Evolutionary conservation across 53 echinoderm and acorn worm genomes (phyloP).

Genomic region (Arbacia lixula): DNA sequence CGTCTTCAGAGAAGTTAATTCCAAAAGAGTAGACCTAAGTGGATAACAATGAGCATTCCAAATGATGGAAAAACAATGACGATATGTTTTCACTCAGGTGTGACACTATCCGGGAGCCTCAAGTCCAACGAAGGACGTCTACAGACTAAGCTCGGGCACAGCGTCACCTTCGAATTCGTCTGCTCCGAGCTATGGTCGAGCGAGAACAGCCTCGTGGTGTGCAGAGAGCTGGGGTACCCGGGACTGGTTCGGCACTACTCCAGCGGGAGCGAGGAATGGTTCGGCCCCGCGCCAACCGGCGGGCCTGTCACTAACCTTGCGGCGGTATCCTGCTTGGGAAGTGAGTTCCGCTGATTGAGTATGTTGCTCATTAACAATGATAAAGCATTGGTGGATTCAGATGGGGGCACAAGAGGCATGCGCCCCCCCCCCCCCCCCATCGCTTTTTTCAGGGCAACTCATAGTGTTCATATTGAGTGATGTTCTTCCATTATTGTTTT

Average conservation of each 20-base stretch:
- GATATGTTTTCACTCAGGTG: too few relatives aligned
- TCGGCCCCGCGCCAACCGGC: not conserved
- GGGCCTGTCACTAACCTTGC: conserved; percentile 3
- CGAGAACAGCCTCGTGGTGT: conserved; percentile 27
- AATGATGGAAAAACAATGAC: too few relatives aligned
- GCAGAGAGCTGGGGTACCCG: conserved; percentile 31
- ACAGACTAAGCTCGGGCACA: not conserved
- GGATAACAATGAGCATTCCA: too few relatives aligned
- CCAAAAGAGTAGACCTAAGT: too few relatives aligned
- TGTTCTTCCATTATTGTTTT: too few relatives aligned
- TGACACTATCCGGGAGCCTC: too few relatives aligned
- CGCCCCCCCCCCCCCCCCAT: too few relatives aligned
- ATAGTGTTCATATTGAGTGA: too few relatives aligned
- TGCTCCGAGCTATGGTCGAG: conserved; percentile 2
- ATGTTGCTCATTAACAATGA: not conserved
- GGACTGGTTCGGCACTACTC: conserved; percentile 35
- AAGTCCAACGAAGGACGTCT: conserved; percentile 24
- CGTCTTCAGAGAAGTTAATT: too few relatives aligned
- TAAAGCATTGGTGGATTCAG: too few relatives aligned
- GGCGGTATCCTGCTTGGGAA: conserved; percentile 1
- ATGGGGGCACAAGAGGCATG: too few relatives aligned
- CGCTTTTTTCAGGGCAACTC: too few relatives aligned
- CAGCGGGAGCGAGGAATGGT: not conserved
- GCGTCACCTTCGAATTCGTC: not conserved
- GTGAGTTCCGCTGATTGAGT: not conserved